phyloP scores from a whole-genome alignment of 2,113 vertebrate species.

The Cairina moschata region DNA sequence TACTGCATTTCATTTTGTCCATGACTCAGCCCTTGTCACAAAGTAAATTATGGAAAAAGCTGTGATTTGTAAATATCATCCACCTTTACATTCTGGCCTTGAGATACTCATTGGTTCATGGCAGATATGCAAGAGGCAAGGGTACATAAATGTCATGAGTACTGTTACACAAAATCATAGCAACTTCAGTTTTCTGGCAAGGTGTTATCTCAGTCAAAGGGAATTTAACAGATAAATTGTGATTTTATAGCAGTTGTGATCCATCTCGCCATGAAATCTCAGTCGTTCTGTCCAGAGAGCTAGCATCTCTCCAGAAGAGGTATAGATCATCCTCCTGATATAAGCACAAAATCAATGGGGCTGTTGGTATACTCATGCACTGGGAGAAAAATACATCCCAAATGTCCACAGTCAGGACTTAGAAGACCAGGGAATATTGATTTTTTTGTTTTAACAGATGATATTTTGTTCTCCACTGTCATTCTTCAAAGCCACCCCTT shows the following conservation, averaged over 20 bases:
- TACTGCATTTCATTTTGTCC: background rate
- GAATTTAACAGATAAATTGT: slow-evolving; percentile 39
- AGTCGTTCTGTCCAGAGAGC: slow-evolving; percentile 9
- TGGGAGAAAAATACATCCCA: slow-evolving; percentile 25
- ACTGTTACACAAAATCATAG: background rate
- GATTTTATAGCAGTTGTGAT: slow-evolving; percentile 47
- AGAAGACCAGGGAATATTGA: slow-evolving; percentile 40
- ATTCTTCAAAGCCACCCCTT: slow-evolving; percentile 21
- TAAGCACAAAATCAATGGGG: slow-evolving; percentile 63
- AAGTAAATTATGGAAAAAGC: background rate
- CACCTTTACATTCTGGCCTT: background rate
- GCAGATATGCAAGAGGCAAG: slow-evolving; percentile 5
- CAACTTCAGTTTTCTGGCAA: slow-evolving; percentile 1
- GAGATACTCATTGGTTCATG: background rate
- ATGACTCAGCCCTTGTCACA: background rate
- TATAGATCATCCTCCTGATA: slow-evolving; percentile 49
- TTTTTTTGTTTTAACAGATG: slow-evolving; percentile 44
- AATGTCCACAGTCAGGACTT: background rate
- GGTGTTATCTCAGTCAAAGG: slow-evolving; percentile 16
- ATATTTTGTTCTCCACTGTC: slow-evolving; percentile 1
- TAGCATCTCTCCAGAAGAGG: slow-evolving; percentile 7
- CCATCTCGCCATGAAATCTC: slow-evolving; percentile 24
- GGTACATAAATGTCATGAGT: background rate
- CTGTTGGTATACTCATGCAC: slow-evolving; percentile 17
- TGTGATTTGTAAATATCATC: background rate